Evolutionary conservation across 2,888 invertebrate species (phyloP), one percentile per base, ranked within the genome.

Genomic region (Zootermopsis nevadensis): DNA sequence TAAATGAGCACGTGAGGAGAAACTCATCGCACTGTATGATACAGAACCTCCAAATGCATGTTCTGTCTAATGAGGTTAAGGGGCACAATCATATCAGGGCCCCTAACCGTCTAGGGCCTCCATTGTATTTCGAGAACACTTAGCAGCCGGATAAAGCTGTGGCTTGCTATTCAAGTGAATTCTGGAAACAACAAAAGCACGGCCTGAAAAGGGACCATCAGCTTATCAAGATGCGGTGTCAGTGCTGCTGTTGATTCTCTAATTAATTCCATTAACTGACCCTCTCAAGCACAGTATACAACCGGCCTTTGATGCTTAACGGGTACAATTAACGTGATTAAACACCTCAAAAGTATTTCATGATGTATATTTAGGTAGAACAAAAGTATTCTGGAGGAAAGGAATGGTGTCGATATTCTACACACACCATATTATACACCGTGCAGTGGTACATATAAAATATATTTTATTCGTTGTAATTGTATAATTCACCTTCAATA

Each of bases 21-120:
- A 1, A 8, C 10, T 0, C 15, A 12, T 60, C n/a, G 60, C n/a
- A 12, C 27, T 27, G 27, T 27, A 19, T 19, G 48, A 48, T 48
- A 48, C 48, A 60, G 27, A 60, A 60, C 60, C 60, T 60, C 6
- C 60, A 27, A 60, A 27, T 60, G 2, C 60, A 60, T 60, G 60
- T 60, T n/a, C 60, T 60, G 60, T 60, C 27, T 60, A 60, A 60
- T 60, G 27, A 60, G 60, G 60, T n/a, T 60, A n/a, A n/a, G 60
- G n/a, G 60, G n/a, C n/a, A 60, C 27, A 60, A 27, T n/a, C 27
- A 15, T 60, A 60, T 27, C 60, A 27, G 10, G 60, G n/a, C n/a
- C 60, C 60, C n/a, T 27, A 60, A 27, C 60, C 27, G n/a, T 48
- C 48, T 19, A 48, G 48, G 48, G 48, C 48, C 19, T 60, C n/a